A percentile compares a stretch with the other conserved stretches of the same genome.
Evolutionary conservation across 2,888 invertebrate species (phyloP).

Genomic region (Arge pagana): DNA sequence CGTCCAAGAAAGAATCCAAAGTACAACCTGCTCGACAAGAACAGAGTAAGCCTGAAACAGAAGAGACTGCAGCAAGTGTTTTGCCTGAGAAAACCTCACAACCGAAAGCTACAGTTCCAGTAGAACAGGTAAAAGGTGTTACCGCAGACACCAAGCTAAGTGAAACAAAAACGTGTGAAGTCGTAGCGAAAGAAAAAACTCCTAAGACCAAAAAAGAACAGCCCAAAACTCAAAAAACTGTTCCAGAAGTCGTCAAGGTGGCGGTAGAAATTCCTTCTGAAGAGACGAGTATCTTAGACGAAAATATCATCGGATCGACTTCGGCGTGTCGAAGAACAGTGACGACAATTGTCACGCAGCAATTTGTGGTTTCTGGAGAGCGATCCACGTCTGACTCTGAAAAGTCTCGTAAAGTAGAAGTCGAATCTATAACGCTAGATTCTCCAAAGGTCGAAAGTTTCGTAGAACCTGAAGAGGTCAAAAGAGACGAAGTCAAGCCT

Average conservation of each 20-base stretch:
- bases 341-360: no score
- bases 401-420: no score
- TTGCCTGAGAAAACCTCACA: not conserved
- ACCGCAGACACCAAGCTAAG: not conserved
- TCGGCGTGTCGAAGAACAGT: no score
- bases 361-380: no score
- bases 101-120: not conserved
- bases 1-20: no score
- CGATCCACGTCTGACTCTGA: no score
- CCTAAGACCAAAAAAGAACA: not conserved
- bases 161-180: slow-evolving; percentile 1
- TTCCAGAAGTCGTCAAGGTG: not conserved
- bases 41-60: slow-evolving; percentile 5
- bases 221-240: not conserved
- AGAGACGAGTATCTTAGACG: no score
- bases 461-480: not conserved
- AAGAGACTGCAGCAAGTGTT: not conserved
- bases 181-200: not conserved
- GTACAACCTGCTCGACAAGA: not conserved
- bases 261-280: not conserved
- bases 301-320: no score
- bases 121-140: slow-evolving; percentile 3
- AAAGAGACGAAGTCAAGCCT: not conserved
- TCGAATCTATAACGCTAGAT: no score
- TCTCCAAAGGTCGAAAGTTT: not conserved